These are phyloP conservation scores for Pteromalus puparum DNA, from an alignment of 1,140 invertebrate genomes.

Conservation along the genomic window DNA sequence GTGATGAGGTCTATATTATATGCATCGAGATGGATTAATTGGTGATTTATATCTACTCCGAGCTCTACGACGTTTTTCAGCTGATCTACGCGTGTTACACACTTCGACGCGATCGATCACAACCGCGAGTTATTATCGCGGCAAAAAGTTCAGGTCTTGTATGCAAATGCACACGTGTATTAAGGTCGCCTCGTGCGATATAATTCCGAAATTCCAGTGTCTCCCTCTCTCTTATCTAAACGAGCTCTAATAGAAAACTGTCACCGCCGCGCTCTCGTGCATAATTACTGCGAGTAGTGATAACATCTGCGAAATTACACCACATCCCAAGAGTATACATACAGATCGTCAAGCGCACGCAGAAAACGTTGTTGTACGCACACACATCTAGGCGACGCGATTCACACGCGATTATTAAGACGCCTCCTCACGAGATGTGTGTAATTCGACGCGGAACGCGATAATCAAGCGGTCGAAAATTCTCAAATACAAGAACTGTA, in stretches of 20 bases:
- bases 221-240: not conserved
- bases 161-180: no score
- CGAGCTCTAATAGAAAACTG: conserved; percentile 12
- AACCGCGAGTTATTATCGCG: no score
- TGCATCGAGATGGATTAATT: not conserved
- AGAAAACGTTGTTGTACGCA: not conserved
- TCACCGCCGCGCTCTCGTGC: not conserved
- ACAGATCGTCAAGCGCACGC: not conserved
- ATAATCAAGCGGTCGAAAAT: not conserved
- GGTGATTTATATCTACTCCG: no score
- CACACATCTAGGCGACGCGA: not conserved
- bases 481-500: no score
- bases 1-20: not conserved
- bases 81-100: no score
- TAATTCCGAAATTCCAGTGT: not conserved
- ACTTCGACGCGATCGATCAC: not conserved
- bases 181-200: not conserved
- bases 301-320: not conserved
- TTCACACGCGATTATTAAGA: conserved; percentile 25
- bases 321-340: no score
- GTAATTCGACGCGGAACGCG: not conserved
- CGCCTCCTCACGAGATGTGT: not conserved
- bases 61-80: not conserved
- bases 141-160: no score
- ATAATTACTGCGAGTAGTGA: not conserved